Evolutionary conservation across 2,113 vertebrate species (phyloP).

Genomic region (Lutjanus erythropterus): DNA sequence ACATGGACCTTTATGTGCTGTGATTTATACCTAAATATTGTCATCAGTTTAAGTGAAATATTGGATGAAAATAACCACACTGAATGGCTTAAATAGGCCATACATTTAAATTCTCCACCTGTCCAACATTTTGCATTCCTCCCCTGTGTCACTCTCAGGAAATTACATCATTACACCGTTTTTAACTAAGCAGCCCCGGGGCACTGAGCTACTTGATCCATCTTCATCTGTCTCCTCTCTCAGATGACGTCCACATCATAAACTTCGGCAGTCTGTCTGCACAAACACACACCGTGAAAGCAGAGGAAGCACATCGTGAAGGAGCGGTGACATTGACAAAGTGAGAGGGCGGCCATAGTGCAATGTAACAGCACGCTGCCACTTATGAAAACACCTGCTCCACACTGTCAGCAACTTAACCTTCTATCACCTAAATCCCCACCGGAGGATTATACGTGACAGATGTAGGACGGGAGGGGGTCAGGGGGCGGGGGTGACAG

Average conservation of each 20-base stretch:
- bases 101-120: conserved; percentile 42
- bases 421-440: conserved; percentile 68
- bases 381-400: conserved; percentile 77
- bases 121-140: conserved; percentile 36
- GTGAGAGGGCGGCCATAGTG: conserved; percentile 61
- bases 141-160: conserved; percentile 30
- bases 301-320: conserved; percentile 49
- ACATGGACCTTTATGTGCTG: not conserved
- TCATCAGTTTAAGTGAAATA: conserved; percentile 19
- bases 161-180: conserved; percentile 66
- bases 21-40: conserved; percentile 30
- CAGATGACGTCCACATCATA: conserved; percentile 65
- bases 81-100: conserved; percentile 28
- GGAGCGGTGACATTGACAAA: conserved; percentile 77
- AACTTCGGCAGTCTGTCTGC: conserved; percentile 44
- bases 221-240: conserved; percentile 50
- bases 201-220: conserved; percentile 40
- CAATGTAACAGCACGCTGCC: conserved; percentile 64
- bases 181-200: conserved; percentile 52
- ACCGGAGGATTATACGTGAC: conserved; percentile 63
- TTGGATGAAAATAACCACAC: conserved; percentile 6
- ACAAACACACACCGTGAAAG: conserved; percentile 42
- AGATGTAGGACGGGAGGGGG: conserved; percentile 54
- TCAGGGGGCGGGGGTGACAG: conserved; percentile 25
- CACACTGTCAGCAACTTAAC: conserved; percentile 77